These are phyloP conservation scores for Dichetophora obliterata DNA, from an alignment of 2,888 invertebrate species.

Conservation along the genomic window DNA sequence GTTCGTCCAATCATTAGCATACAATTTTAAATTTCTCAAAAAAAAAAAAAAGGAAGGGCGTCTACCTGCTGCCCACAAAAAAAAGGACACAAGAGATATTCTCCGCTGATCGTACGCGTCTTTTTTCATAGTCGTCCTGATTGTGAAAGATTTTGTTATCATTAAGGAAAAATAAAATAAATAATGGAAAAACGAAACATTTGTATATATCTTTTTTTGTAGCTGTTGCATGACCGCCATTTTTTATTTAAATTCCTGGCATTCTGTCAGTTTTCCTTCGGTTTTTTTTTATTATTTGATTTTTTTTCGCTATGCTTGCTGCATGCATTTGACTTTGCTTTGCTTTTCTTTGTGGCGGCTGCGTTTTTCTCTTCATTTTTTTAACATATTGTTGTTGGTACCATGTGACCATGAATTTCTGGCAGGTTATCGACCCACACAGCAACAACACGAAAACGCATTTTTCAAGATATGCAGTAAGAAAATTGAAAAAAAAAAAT, in stretches of 20 bases:
- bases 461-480: neutral
- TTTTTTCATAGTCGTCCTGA: neutral
- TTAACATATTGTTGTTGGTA: neutral
- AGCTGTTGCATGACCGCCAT: neutral
- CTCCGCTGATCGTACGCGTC: neutral
- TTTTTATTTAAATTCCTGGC: slow-evolving; percentile 13
- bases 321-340: slow-evolving; percentile 3
- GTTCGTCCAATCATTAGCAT: slow-evolving; percentile 39
- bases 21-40: neutral
- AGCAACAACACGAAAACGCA: slow-evolving; percentile 33
- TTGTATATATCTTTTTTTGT: neutral
- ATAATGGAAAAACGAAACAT: slow-evolving; percentile 6
- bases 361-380: neutral
- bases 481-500: slow-evolving; percentile 22
- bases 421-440: slow-evolving; percentile 45
- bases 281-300: neutral
- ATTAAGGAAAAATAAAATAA: slow-evolving; percentile 14
- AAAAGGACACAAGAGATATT: neutral
- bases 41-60: neutral
- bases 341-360: neutral
- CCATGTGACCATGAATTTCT: slow-evolving; percentile 48
- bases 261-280: neutral
- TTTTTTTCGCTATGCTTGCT: neutral
- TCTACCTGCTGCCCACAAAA: neutral
- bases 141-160: neutral